phyloP scores from a whole-genome alignment of 2,113 vertebrate species.

The Sapajus apella region DNA sequence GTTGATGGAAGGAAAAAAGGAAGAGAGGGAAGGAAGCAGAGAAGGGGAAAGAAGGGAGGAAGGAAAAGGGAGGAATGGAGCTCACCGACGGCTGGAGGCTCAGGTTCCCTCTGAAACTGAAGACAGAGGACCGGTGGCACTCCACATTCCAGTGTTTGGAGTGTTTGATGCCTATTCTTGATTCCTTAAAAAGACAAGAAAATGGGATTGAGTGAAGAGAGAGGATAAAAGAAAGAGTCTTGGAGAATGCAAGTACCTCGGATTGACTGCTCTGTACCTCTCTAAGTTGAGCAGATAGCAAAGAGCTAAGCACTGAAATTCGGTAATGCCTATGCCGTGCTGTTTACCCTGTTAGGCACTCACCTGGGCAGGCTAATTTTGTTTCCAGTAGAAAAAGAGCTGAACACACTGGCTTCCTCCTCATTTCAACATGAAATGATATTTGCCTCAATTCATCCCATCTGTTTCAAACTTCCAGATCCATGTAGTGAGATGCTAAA shows the following conservation, averaged over 20 bases:
- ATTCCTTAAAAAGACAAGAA: not conserved
- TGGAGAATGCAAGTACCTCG: not conserved
- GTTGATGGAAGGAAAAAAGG: not conserved
- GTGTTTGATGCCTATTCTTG: not conserved
- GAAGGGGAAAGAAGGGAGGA: not conserved
- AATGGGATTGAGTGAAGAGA: not conserved
- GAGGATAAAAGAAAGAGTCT: not conserved
- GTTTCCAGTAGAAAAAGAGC: not conserved
- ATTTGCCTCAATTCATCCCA: not conserved
- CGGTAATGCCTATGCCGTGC: not conserved
- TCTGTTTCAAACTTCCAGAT: not conserved
- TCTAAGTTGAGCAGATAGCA: not conserved
- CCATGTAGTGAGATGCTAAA: not conserved
- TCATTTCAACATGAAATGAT: not conserved
- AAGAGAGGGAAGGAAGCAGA: not conserved
- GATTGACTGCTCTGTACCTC: no score
- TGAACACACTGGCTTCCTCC: not conserved
- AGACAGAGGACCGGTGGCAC: not conserved
- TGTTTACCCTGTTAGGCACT: not conserved
- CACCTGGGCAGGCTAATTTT: not conserved
- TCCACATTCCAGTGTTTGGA: not conserved
- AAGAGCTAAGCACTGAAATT: not conserved
- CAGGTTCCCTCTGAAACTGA: not conserved
- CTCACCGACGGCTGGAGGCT: not conserved
- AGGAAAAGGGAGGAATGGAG: not conserved